Conservation (phyloP, 2,113 vertebrate species). For the Sorex fumeus region DNA sequence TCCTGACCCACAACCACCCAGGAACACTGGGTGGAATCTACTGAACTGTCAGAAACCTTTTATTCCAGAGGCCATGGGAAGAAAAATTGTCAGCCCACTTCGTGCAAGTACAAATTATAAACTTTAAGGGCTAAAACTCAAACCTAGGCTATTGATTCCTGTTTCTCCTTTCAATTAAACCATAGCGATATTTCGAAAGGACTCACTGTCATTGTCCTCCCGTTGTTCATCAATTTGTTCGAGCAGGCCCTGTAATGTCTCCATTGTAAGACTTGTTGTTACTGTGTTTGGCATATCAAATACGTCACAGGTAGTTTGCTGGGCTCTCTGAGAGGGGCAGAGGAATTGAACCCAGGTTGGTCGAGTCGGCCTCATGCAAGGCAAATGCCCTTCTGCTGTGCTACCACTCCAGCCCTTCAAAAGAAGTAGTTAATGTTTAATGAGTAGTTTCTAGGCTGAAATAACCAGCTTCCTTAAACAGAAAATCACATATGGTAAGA, state of each 20-base stretch:
- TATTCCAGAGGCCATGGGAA: background rate
- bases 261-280: no score
- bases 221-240: no score
- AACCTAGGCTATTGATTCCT: background rate
- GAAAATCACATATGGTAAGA: background rate
- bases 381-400: no score
- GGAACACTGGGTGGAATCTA: background rate
- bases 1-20: background rate
- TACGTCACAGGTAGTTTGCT: no score
- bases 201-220: background rate
- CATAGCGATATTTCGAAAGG: constrained; percentile 2
- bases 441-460: background rate
- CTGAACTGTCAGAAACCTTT: no score
- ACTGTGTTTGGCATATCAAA: no score
- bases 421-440: background rate
- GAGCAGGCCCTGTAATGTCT: no score
- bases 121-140: background rate
- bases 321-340: no score
- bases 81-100: background rate
- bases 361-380: no score
- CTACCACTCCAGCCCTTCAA: no score
- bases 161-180: background rate
- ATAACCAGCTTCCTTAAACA: background rate
- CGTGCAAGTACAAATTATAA: background rate
- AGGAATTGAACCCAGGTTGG: no score